Conservation (phyloP, 2,888 invertebrate genomes). For the Aphodius sticticus region DNA sequence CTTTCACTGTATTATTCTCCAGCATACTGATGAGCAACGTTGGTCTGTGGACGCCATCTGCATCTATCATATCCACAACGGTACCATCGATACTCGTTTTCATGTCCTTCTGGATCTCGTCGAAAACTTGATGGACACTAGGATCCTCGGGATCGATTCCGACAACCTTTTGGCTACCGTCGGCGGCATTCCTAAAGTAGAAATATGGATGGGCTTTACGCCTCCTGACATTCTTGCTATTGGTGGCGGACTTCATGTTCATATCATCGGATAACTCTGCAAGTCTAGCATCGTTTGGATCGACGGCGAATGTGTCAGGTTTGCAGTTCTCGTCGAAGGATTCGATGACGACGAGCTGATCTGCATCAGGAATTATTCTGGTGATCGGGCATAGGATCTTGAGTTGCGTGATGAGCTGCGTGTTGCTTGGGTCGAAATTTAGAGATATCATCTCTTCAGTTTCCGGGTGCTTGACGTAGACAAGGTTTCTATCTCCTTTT, state of each 20-base stretch:
- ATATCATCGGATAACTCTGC: background rate
- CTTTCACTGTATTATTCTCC: background rate
- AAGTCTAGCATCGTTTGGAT: background rate
- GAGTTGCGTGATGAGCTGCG: background rate
- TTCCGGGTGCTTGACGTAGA: background rate
- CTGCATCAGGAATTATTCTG: background rate
- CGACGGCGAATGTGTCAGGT: background rate
- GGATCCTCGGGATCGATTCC: background rate
- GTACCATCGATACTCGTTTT: background rate
- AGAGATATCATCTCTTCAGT: background rate
- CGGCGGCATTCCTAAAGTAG: background rate
- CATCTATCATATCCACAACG: background rate
- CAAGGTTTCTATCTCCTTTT: background rate
- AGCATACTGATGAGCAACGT: background rate
- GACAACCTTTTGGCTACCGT: background rate
- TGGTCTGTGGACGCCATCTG: background rate
- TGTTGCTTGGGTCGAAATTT: background rate
- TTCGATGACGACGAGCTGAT: background rate
- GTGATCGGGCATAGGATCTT: background rate
- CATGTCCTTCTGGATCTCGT: background rate
- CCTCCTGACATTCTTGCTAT: background rate
- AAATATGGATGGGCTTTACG: background rate
- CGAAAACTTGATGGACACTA: constrained; percentile 6
- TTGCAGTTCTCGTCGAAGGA: constrained; percentile 7
- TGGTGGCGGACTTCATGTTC: background rate